Percentiles rank a stretch among this genome's conserved stretches.
Evolutionary conservation across 37 sponge, comb jelly and placozoan species (phyloP).

Genomic region (Haliclona indistincta): DNA sequence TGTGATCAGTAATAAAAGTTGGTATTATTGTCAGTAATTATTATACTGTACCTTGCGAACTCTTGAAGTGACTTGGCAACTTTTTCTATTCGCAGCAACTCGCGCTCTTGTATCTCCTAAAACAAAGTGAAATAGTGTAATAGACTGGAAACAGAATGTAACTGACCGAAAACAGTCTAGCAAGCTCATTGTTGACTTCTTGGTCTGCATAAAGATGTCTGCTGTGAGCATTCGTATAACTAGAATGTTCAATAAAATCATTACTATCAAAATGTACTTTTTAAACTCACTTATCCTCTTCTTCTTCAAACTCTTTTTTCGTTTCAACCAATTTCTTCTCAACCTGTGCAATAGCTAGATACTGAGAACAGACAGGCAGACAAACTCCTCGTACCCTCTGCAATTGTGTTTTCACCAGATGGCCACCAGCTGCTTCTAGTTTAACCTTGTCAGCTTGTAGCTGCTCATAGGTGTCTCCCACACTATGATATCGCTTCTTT

Average conservation of each 20-base stretch:
- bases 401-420: too few species aligned
- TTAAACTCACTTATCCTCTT: neutral
- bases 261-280: too few species aligned
- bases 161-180: neutral
- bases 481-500: constrained; percentile 37
- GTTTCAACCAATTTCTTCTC: constrained; percentile 8
- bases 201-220: too few species aligned
- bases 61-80: constrained; percentile 48
- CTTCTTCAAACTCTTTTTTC: neutral
- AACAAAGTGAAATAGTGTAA: neutral
- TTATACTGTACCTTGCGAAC: constrained; percentile 56
- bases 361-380: neutral
- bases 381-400: too few species aligned
- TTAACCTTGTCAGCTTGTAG: neutral
- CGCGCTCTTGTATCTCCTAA: constrained; percentile 42
- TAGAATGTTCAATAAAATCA: too few species aligned
- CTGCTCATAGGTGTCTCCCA: constrained; percentile 25
- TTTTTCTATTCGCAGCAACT: constrained; percentile 58
- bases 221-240: too few species aligned
- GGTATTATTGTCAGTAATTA: neutral
- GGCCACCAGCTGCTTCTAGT: neutral
- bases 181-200: too few species aligned
- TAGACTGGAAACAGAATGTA: neutral
- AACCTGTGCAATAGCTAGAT: neutral
- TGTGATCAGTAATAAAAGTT: constrained; percentile 3